A percentile compares a stretch with the other conserved stretches of the same genome.
Evolutionary conservation across 2,888 invertebrate species (phyloP).

Genomic region (Lucinisca nassula): DNA sequence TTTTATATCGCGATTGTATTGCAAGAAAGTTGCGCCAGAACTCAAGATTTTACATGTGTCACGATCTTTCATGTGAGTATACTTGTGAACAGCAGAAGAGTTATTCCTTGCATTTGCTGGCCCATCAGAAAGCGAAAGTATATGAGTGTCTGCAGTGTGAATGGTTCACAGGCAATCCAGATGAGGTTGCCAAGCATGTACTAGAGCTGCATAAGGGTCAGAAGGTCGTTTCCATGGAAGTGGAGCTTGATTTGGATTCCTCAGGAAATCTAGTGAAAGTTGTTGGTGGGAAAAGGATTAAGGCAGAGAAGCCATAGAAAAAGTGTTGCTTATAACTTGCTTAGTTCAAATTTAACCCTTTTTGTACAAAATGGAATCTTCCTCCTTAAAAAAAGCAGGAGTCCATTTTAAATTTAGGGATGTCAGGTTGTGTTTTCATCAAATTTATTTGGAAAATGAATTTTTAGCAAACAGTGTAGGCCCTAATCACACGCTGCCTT

Average conservation of each 20-base stretch:
- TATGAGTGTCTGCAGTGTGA: constrained; percentile 75
- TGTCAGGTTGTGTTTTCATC: no score
- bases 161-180: constrained; percentile 65
- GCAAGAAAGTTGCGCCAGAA: constrained; percentile 67
- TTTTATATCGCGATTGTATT: constrained; percentile 74
- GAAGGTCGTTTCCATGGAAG: constrained; percentile 54
- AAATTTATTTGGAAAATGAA: no score
- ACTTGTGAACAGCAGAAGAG: constrained; percentile 63
- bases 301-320: constrained; percentile 60
- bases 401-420: no score
- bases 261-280: constrained; percentile 58
- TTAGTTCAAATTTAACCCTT: no score
- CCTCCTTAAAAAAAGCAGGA: no score
- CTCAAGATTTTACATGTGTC: constrained; percentile 77
- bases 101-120: constrained; percentile 67
- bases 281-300: constrained; percentile 70
- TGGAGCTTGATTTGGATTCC: constrained; percentile 65
- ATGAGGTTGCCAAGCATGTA: constrained; percentile 62
- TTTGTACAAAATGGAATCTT: no score
- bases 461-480: no score
- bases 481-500: no score
- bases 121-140: constrained; percentile 70
- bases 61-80: constrained; percentile 66
- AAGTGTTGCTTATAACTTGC: no score
- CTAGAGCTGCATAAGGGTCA: constrained; percentile 57